A percentile compares a stretch with the other conserved stretches of the same genome.
Evolutionary conservation across 92 coral and sea anemone genomes (phyloP).

Genomic region (Phenganax marumi): DNA sequence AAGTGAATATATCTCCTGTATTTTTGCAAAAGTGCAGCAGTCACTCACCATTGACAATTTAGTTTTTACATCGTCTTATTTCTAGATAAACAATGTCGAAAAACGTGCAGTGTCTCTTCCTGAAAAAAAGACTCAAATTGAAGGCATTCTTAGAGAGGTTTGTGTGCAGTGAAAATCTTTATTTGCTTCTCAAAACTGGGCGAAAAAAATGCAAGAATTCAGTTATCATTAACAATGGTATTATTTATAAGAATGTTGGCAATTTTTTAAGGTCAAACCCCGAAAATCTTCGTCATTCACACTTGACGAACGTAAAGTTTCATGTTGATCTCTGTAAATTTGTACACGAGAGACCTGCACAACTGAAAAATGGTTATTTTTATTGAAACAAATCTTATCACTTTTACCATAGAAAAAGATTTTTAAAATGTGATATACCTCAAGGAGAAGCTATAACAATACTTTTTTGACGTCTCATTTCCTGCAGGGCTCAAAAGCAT

Average conservation of each 20-base stretch:
- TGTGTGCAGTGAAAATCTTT: neutral
- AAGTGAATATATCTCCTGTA: too few relatives aligned
- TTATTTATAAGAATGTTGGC: too few relatives aligned
- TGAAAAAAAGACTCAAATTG: slow-evolving; percentile 14
- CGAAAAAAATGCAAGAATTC: too few relatives aligned
- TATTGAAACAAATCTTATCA: neutral
- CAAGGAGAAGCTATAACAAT: neutral
- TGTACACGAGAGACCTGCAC: too few relatives aligned
- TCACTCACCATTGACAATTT: neutral
- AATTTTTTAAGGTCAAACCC: too few relatives aligned
- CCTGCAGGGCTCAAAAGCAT: slow-evolving; percentile 70
- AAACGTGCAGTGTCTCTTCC: neutral
- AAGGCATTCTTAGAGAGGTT: slow-evolving; percentile 39
- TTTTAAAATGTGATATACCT: neutral
- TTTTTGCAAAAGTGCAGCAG: too few relatives aligned
- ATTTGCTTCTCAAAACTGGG: neutral
- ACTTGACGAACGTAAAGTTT: too few relatives aligned
- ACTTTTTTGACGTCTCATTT: neutral
- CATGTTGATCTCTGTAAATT: too few relatives aligned
- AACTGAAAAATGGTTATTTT: too few relatives aligned
- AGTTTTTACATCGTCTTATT: neutral
- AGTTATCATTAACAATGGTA: too few relatives aligned
- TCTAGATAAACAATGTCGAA: slow-evolving; percentile 2
- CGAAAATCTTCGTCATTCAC: too few relatives aligned
- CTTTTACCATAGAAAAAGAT: neutral